These are phyloP conservation scores for Operophtera brumata DNA, from an alignment of 2,888 invertebrate species.

Conservation along the genomic window DNA sequence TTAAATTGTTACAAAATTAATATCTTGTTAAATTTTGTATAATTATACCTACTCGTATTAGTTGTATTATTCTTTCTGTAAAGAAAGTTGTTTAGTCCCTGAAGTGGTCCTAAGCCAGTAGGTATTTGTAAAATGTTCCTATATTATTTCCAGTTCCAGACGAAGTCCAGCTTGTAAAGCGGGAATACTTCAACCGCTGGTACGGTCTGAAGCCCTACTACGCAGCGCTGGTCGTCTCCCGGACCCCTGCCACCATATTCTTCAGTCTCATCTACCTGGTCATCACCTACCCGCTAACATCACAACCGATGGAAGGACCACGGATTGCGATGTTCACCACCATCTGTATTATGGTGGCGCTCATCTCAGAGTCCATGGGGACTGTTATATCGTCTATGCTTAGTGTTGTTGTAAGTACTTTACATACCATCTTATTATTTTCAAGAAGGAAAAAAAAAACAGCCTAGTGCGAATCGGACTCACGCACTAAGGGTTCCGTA, in stretches of 20 bases:
- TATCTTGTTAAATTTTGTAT: too few species aligned
- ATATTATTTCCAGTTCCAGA: slow-evolving; percentile 83
- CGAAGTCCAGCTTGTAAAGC: slow-evolving; percentile 87
- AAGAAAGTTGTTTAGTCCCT: too few species aligned
- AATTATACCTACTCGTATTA: too few species aligned
- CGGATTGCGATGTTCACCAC: slow-evolving; percentile 85
- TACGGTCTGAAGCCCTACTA: slow-evolving; percentile 90
- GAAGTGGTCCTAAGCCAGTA: too few species aligned
- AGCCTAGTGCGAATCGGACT: too few species aligned
- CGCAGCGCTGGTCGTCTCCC: slow-evolving; percentile 85
- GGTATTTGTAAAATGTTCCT: not conserved
- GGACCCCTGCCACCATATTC: slow-evolving; percentile 85
- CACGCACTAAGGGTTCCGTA: too few species aligned
- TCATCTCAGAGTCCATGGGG: slow-evolving; percentile 90
- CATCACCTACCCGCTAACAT: slow-evolving; percentile 87
- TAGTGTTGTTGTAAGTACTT: slow-evolving; percentile 83
- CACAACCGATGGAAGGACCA: slow-evolving; percentile 86
- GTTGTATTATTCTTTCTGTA: too few species aligned
- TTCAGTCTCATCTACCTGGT: slow-evolving; percentile 84
- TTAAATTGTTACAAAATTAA: too few species aligned
- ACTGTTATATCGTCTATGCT: slow-evolving; percentile 87
- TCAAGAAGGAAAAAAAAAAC: too few species aligned
- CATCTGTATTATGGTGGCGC: slow-evolving; percentile 85
- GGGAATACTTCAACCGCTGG: slow-evolving; percentile 93
- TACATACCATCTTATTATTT: too few species aligned